Base-by-base conservation (phyloP, 2,113 vertebrate genomes). In the Brachirus orientalis region DNA sequence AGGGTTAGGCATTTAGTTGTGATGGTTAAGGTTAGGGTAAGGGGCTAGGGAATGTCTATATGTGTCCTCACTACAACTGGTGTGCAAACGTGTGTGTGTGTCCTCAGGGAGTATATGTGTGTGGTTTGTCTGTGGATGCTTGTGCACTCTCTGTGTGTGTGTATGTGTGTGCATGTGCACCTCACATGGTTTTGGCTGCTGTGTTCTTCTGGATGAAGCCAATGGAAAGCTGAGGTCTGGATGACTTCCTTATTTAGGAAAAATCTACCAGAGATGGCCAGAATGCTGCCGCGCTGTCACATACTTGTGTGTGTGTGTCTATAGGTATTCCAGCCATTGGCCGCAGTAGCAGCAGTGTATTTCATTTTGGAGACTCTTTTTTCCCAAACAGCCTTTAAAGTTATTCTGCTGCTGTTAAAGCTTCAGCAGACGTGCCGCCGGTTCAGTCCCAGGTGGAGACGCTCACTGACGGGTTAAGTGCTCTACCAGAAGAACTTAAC, bases 201-300 rank as follows among this genome's bases (percentile, higher is more conserved):
- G 65, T 44, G 38, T 63, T 70, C 76, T 72, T 57, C 48, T 78
- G 75, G 82, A 86, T 58, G 61, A 63, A 61, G 60, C 73, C 56
- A 81, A 40, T 87, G 90, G 88, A 90, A 89, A 87, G 52, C 66
- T 80, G 77, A 89, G 75, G 86, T 88, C 71, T 86, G 86, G 84
- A 88, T 72, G 78, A 78, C 85, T 85, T 80, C 77, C 77, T 85
- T 90, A 84, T 88, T 90, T 77, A 62, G 84, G 80, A 89, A 91
- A 82, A 92, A 85, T 79, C 64, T 54, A 68, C 50, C 66, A 77
- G 65, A 82, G 78, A 81, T 82, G 76, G 62, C 61, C 75, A 45
- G 59, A 16, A 20, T 63, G 66, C 77, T 78, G 80, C 74, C 65
- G 59, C 16, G 80, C 67, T 80, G 84, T 76, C 84, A 85, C 78